These are phyloP conservation scores for Lamellibrachia luymesi DNA, from an alignment of 1,140 invertebrate species.

Conservation along the genomic window DNA sequence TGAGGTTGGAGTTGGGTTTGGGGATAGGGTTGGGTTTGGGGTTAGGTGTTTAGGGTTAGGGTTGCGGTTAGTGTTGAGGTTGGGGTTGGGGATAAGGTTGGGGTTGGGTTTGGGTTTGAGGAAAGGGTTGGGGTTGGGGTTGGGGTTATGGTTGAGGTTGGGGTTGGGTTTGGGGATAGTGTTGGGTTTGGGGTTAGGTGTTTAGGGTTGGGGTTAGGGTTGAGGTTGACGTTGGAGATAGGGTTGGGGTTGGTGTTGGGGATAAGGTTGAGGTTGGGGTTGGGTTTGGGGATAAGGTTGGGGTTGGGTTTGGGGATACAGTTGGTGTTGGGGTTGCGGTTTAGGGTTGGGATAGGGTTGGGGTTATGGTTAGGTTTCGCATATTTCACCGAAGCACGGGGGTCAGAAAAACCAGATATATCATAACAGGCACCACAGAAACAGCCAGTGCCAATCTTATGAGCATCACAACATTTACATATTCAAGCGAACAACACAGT, in stretches of 20 bases:
- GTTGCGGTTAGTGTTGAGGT: too few species aligned
- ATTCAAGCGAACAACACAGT: neutral
- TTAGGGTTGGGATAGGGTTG: too few species aligned
- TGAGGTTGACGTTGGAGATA: too few species aligned
- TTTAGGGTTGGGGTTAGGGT: too few species aligned
- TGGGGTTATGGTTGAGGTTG: neutral
- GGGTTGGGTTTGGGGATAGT: neutral
- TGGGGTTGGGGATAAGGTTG: too few species aligned
- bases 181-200: neutral
- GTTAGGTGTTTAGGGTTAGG: too few species aligned
- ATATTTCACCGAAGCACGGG: neutral
- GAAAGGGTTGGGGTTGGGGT: neutral
- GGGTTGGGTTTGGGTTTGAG: too few species aligned
- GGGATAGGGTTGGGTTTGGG: too few species aligned
- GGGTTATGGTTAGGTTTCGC: neutral
- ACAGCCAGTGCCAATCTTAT: neutral
- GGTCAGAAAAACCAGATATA: neutral
- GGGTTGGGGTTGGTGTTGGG: too few species aligned
- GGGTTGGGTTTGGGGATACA: neutral
- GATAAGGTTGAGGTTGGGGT: too few species aligned
- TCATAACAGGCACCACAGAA: neutral
- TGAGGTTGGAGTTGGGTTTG: too few species aligned
- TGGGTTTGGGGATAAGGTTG: neutral
- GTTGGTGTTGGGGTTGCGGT: too few species aligned
- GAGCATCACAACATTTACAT: neutral